A percentile compares a stretch with the other conserved stretches of the same genome.
These are phyloP conservation scores for Temnopleurus reevesii DNA, from an alignment of 53 echinoderm and acorn worm genomes.

Conservation along the genomic window DNA sequence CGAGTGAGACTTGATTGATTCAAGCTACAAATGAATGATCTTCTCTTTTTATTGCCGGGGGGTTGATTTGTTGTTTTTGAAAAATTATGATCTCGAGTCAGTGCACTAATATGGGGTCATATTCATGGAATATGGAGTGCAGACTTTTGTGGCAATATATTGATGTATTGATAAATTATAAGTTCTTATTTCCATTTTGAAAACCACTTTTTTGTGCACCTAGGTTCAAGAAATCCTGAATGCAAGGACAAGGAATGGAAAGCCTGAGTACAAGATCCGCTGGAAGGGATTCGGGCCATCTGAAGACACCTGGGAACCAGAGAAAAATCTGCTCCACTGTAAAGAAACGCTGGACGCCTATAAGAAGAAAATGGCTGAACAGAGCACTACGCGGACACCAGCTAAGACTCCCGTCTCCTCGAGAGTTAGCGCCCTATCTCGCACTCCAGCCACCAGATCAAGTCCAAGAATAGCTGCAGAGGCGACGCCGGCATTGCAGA, in stretches of 20 bases:
- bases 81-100: too few relatives aligned
- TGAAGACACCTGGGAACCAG: constrained; percentile 76
- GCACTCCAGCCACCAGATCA: background rate
- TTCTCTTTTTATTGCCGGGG: too few relatives aligned
- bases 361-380: constrained; percentile 1
- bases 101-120: too few relatives aligned
- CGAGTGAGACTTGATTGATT: too few relatives aligned
- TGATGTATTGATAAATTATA: too few relatives aligned
- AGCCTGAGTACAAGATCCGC: constrained; percentile 54
- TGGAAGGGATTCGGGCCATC: constrained; percentile 67
- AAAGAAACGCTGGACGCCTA: constrained; percentile 40
- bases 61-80: too few relatives aligned
- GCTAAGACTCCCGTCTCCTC: background rate
- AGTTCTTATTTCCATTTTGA: too few relatives aligned
- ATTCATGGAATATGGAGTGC: too few relatives aligned
- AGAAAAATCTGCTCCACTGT: constrained; percentile 63
- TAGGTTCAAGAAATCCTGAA: constrained; percentile 45
- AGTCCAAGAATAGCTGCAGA: background rate
- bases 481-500: background rate
- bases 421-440: too few relatives aligned
- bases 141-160: too few relatives aligned
- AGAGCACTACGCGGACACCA: background rate
- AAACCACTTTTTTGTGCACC: background rate
- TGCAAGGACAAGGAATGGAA: constrained; percentile 38
- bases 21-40: too few relatives aligned